These are phyloP conservation scores for Aurelia aurita complex sp. Pacific DNA, from an alignment of 30 jellyfish, hydroid and myxozoan species.

Conservation along the genomic window DNA sequence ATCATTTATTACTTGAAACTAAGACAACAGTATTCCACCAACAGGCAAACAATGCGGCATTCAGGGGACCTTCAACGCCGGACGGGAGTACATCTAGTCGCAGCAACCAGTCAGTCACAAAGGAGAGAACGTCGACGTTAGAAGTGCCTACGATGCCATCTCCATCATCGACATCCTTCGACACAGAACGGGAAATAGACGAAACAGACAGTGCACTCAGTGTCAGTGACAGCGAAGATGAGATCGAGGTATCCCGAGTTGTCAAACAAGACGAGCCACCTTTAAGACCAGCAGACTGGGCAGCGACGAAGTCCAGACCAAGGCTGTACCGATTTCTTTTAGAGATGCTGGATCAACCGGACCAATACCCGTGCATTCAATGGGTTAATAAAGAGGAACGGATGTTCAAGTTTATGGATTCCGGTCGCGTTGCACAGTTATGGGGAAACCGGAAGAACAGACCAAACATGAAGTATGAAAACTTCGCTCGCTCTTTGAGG, in stretches of 20 bases:
- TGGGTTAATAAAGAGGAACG: conserved; percentile 80
- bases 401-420: conserved; percentile 72
- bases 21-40: too few species aligned
- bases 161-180: too few species aligned
- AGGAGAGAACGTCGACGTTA: too few species aligned
- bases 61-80: too few species aligned
- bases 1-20: too few species aligned
- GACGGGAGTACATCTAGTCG: too few species aligned
- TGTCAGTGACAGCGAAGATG: conserved; percentile 52
- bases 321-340: conserved; percentile 67
- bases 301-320: conserved; percentile 38
- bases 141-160: too few species aligned
- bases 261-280: not conserved
- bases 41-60: too few species aligned
- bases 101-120: too few species aligned
- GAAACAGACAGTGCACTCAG: conserved; percentile 51
- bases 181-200: not conserved
- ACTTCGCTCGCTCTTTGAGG: conserved; percentile 89
- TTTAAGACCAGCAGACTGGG: conserved; percentile 4
- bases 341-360: conserved; percentile 74
- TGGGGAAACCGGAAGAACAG: conserved; percentile 90
- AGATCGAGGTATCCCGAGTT: not conserved
- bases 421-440: conserved; percentile 79
- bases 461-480: conserved; percentile 88
- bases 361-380: conserved; percentile 66